These are phyloP conservation scores for Cartodere bifasciata DNA, from an alignment of 2,888 invertebrate species.

Conservation along the genomic window DNA sequence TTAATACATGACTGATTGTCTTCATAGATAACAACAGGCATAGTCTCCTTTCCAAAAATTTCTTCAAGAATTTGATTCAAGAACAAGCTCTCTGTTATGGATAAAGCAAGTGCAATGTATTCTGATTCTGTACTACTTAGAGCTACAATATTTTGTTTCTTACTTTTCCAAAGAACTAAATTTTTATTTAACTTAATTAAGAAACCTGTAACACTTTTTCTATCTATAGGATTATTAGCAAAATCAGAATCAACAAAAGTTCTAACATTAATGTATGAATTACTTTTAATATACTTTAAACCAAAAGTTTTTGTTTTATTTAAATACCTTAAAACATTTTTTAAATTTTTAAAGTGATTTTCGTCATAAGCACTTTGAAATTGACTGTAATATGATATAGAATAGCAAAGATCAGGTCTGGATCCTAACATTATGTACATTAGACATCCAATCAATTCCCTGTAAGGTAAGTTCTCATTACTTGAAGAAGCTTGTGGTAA, in stretches of 20 bases:
- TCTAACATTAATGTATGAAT: conserved; percentile 8
- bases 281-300: conserved; percentile 12
- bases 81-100: conserved; percentile 15
- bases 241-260: conserved; percentile 14
- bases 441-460: conserved; percentile 14
- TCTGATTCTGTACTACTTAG: conserved; percentile 16
- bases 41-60: conserved; percentile 9
- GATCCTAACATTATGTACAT: conserved; percentile 17
- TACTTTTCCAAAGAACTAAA: conserved; percentile 12
- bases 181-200: conserved; percentile 12
- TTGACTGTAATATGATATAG: conserved; percentile 16
- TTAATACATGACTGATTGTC: conserved; percentile 12
- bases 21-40: conserved; percentile 12
- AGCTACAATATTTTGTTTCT: conserved; percentile 12
- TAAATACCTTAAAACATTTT: conserved; percentile 13
- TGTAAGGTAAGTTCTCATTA: too few species aligned
- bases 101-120: conserved; percentile 14
- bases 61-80: conserved; percentile 13
- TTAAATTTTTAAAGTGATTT: conserved; percentile 16
- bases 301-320: conserved; percentile 13
- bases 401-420: conserved; percentile 16
- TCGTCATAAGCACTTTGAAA: conserved; percentile 15
- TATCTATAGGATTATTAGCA: conserved; percentile 11
- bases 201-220: conserved; percentile 14
- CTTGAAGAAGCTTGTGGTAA: too few species aligned